Evolutionary conservation across 2,797 vertebrate species (phyloP).

Genomic region (Diceros bicornis): DNA sequence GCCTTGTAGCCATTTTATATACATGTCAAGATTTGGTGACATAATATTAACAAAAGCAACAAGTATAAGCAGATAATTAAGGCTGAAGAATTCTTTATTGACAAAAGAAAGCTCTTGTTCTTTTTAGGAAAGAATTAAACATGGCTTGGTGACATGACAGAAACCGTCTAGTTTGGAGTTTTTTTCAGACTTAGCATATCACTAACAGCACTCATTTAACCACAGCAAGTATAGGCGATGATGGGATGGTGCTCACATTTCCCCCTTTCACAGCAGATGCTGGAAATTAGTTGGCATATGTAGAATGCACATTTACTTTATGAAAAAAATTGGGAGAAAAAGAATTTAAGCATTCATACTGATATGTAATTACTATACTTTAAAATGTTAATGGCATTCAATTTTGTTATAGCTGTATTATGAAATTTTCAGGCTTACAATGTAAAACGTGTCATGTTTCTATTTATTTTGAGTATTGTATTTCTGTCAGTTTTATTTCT

Average conservation of each 20-base stretch:
- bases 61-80: constrained; percentile 71
- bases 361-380: background rate
- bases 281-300: constrained; percentile 44
- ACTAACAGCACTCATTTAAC: constrained; percentile 77
- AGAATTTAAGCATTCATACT: background rate
- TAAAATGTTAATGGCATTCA: constrained; percentile 33
- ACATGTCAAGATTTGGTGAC: constrained; percentile 62
- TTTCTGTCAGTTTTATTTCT: constrained; percentile 38
- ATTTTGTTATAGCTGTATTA: background rate
- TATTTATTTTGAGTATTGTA: constrained; percentile 7
- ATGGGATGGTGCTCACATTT: background rate
- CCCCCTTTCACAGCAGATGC: constrained; percentile 31
- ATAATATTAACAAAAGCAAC: background rate
- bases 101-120: constrained; percentile 77
- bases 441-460: background rate
- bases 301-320: background rate
- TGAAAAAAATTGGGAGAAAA: background rate
- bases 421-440: constrained; percentile 29
- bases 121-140: constrained; percentile 79
- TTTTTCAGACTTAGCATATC: constrained; percentile 62
- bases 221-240: background rate
- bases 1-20: constrained; percentile 73
- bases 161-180: constrained; percentile 82
- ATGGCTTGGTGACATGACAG: constrained; percentile 74
- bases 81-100: constrained; percentile 39